Conservation (phyloP, 35 echinoderm and acorn worm genomes). For the Diadema setosum region DNA sequence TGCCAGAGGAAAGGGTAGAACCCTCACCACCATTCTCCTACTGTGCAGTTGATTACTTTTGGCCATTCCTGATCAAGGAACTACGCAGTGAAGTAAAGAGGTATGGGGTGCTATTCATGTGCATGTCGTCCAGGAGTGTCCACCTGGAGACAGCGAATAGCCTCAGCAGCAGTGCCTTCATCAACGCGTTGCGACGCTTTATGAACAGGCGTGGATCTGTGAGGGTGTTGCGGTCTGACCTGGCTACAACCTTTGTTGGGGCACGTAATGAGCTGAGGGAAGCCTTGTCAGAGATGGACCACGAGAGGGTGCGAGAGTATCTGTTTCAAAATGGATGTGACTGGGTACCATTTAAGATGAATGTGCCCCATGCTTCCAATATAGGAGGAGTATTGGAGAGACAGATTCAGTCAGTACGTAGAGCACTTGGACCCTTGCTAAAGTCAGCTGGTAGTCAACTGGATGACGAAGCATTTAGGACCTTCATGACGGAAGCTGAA, state of each 20-base stretch:
- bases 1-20: conserved; percentile 31
- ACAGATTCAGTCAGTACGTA: conserved; percentile 31
- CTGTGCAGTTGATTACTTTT: conserved; percentile 79
- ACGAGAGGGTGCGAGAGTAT: neutral
- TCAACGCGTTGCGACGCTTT: conserved; percentile 71
- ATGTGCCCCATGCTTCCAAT: conserved; percentile 35
- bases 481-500: conserved; percentile 7
- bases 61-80: conserved; percentile 48
- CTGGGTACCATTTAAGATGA: conserved; percentile 47
- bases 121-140: conserved; percentile 57
- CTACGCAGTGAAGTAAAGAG: conserved; percentile 45
- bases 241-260: conserved; percentile 55
- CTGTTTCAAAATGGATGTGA: conserved; percentile 6
- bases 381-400: conserved; percentile 62
- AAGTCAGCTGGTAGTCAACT: conserved; percentile 5
- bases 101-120: conserved; percentile 66
- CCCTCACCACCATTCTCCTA: conserved; percentile 52
- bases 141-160: conserved; percentile 64
- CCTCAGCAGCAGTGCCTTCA: conserved; percentile 40
- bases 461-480: conserved; percentile 43
- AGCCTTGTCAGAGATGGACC: conserved; percentile 44
- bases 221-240: conserved; percentile 50
- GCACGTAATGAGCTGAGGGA: conserved; percentile 43
- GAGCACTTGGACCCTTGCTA: neutral
- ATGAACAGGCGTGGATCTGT: conserved; percentile 53